These are phyloP conservation scores for Heliconius charithonia DNA, from an alignment of 2,888 invertebrate species.

Conservation along the genomic window DNA sequence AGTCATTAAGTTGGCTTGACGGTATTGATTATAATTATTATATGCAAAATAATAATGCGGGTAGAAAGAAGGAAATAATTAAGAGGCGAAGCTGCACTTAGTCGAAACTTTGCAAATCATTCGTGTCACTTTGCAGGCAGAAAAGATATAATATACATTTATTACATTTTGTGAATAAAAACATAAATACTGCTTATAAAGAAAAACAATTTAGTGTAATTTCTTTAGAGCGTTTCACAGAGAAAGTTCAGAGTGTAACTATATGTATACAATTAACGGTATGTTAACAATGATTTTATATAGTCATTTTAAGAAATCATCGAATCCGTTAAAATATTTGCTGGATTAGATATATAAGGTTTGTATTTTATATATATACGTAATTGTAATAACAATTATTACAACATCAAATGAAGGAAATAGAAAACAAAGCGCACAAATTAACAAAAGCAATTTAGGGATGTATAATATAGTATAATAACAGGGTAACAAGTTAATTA, in stretches of 20 bases:
- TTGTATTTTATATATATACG: neutral
- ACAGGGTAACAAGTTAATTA: slow-evolving; percentile 18
- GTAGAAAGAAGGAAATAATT: neutral
- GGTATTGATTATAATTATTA: neutral
- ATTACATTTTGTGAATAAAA: no score
- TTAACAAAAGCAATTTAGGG: neutral
- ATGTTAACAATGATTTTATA: no score
- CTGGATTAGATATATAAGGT: no score
- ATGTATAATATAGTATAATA: neutral
- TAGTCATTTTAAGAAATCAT: no score
- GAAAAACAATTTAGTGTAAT: no score
- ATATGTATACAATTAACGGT: no score
- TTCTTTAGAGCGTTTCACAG: no score
- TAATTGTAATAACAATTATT: neutral
- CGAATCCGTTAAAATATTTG: no score
- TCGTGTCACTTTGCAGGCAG: neutral
- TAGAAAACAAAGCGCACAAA: neutral
- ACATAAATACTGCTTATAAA: no score
- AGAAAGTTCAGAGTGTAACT: no score
- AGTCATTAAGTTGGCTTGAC: neutral
- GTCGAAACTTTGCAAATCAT: neutral
- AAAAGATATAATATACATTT: no score
- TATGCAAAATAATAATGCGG: neutral
- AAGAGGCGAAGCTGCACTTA: neutral
- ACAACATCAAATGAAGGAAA: neutral